These are phyloP conservation scores for Conomelus anceps DNA, from an alignment of 2,888 invertebrate genomes.

Conservation along the genomic window DNA sequence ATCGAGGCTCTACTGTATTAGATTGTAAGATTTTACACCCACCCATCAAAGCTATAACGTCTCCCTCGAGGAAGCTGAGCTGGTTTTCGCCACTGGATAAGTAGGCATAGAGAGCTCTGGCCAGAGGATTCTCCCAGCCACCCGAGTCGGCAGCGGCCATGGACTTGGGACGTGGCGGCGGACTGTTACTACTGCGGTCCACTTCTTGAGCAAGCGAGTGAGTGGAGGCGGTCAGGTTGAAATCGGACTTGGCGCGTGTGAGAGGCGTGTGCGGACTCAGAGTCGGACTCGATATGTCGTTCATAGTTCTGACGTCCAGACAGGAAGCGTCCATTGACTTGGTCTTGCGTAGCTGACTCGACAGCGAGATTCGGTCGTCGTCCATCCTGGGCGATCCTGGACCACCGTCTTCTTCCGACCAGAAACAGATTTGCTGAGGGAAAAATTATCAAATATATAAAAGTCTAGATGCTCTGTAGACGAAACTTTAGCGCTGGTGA, in stretches of 20 bases:
- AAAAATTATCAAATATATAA: background rate
- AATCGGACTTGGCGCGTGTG: constrained; percentile 79
- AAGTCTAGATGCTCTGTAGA: background rate
- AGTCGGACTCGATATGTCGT: constrained; percentile 33
- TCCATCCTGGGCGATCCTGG: constrained; percentile 47
- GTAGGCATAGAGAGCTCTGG: constrained; percentile 82
- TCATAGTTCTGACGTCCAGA: constrained; percentile 57
- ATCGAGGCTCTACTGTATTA: background rate
- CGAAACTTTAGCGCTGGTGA: too few relatives aligned
- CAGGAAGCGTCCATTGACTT: constrained; percentile 85
- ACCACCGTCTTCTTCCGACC: constrained; percentile 68
- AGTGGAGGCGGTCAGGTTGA: constrained; percentile 69
- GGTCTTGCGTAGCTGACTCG: constrained; percentile 75
- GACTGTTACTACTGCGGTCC: constrained; percentile 19
- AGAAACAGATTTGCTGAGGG: constrained; percentile 68
- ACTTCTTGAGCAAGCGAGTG: constrained; percentile 57
- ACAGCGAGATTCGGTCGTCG: constrained; percentile 67
- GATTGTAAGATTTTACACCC: constrained; percentile 28
- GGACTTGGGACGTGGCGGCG: constrained; percentile 39
- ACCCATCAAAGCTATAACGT: constrained; percentile 76
- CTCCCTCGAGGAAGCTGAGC: constrained; percentile 85
- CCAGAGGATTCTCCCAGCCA: constrained; percentile 63
- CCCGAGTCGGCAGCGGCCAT: constrained; percentile 46
- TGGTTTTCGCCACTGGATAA: constrained; percentile 84
- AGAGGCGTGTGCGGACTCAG: constrained; percentile 47